A percentile compares a stretch with the other conserved stretches of the same genome.
Conservation (phyloP, 2,113 vertebrate genomes). For the Thunnus thynnus region DNA sequence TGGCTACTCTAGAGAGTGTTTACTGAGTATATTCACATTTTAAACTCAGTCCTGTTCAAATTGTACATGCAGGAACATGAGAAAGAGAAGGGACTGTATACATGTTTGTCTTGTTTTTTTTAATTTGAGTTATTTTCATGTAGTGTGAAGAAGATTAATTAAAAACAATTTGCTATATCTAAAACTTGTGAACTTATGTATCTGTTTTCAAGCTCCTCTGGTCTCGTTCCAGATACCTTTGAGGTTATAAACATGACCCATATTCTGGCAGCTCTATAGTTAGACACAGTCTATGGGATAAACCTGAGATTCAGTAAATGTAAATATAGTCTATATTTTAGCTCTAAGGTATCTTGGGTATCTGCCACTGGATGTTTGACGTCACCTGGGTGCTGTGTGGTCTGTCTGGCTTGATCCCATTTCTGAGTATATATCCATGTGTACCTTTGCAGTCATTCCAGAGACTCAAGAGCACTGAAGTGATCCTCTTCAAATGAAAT, state of each 20-base stretch:
- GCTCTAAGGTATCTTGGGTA: not conserved
- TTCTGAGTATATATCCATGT: not conserved
- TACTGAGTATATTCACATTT: slow-evolving; percentile 7
- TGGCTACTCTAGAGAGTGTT: slow-evolving; percentile 12
- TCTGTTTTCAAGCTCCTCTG: too few species aligned
- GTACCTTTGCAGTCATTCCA: not conserved
- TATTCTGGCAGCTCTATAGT: too few species aligned
- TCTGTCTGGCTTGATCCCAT: not conserved
- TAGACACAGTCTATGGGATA: not conserved
- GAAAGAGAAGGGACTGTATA: not conserved
- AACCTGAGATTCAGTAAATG: not conserved
- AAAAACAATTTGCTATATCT: too few species aligned
- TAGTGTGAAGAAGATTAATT: not conserved
- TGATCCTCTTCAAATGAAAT: too few species aligned
- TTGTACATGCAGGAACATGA: not conserved
- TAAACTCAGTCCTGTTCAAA: slow-evolving; percentile 19
- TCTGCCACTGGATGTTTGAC: not conserved
- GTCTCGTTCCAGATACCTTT: too few species aligned
- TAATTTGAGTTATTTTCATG: not conserved
- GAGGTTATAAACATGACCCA: too few species aligned
- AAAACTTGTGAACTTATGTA: too few species aligned
- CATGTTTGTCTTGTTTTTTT: not conserved
- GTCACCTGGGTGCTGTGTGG: not conserved
- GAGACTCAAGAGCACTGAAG: not conserved
- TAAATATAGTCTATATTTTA: not conserved